Evolutionary conservation across 2,113 vertebrate genomes (phyloP), one percentile per base, ranked within the genome.

Genomic region (Hemibagrus wyckioides): DNA sequence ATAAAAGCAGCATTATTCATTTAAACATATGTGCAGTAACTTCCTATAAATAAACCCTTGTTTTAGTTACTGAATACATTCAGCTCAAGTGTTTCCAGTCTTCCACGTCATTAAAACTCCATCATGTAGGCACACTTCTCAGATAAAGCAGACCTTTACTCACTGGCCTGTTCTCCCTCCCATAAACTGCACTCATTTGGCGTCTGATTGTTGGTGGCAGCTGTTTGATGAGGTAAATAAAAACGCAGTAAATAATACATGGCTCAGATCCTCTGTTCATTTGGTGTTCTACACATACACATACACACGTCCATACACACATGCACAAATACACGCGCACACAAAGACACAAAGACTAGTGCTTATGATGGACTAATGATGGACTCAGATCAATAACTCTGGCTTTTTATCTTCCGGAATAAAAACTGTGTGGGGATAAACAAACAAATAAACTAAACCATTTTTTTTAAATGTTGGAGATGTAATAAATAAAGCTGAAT

Each of bases 211-310:
- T 89, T 82, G 86, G 87, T 89, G 85, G 89, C 88, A 93, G 89
- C 91, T 92, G 90, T 89, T 92, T 87, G 89, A 89, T 90, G 90
- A 92, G 89, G 88, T 92, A 90, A 92, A 93, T 92, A 92, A 92
- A 92, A 92, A 90, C 61, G 71, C 73, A 86, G 57, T 92, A 91
- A 93, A 94, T 93, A 90, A 93, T 91, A 90, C 82, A 93, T 92
- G 90, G 84, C 71, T 86, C 65, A 83, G 87, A 89, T 91, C 87
- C 76, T 88, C 86, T 83, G 87, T 85, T 57, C 85, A 87, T 88
- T 91, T 85, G 83, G 90, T 90, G 87, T 81, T 81, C 83, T 71
- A 83, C 19, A 57, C 50, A 21, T 36, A 41, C 23, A 71, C n/a
- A 82, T 54, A 77, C 48, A 30, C 39, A 77, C 25, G 85, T 36